Conservation (phyloP, 1,140 invertebrate genomes). For the Drosophila auraria region DNA sequence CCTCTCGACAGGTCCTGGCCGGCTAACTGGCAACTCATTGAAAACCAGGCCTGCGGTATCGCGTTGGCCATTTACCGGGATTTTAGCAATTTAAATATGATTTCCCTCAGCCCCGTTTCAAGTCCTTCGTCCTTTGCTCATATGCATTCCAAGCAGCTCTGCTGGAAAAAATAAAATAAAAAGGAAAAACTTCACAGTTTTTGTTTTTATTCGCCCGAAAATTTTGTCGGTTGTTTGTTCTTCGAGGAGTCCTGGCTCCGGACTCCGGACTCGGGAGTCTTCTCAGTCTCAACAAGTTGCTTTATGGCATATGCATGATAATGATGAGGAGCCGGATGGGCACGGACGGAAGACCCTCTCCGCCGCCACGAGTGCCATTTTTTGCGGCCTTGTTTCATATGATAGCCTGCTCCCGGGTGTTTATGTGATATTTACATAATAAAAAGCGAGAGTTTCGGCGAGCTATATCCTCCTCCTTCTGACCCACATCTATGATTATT, state of each 20-base stretch:
- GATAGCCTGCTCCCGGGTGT: slow-evolving; percentile 79
- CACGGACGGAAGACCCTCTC: slow-evolving; percentile 22
- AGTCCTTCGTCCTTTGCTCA: slow-evolving; percentile 15
- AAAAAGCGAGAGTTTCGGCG: slow-evolving; percentile 74
- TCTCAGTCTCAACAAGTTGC: slow-evolving; percentile 76
- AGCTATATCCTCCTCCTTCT: slow-evolving; percentile 55
- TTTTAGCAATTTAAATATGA: slow-evolving; percentile 80
- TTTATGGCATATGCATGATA: slow-evolving; percentile 84
- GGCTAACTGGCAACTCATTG: slow-evolving; percentile 33
- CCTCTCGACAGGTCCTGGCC: slow-evolving; percentile 28
- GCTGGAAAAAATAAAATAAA: neutral
- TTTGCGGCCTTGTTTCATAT: slow-evolving; percentile 71
- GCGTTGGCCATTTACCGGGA: slow-evolving; percentile 69
- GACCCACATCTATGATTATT: slow-evolving; percentile 83
- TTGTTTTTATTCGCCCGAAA: slow-evolving; percentile 58
- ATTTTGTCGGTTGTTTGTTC: slow-evolving; percentile 58
- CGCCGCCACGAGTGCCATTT: slow-evolving; percentile 42
- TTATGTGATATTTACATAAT: slow-evolving; percentile 84
- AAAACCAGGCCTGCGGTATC: slow-evolving; percentile 58
- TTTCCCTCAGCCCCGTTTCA: slow-evolving; percentile 27
- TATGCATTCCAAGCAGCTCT: slow-evolving; percentile 73
- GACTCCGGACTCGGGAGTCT: neutral
- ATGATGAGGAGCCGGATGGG: slow-evolving; percentile 59
- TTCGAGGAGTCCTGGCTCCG: slow-evolving; percentile 15
- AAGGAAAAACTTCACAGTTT: slow-evolving; percentile 35